Evolutionary conservation across 2,113 vertebrate species (phyloP).

Genomic region (Gadus macrocephalus): DNA sequence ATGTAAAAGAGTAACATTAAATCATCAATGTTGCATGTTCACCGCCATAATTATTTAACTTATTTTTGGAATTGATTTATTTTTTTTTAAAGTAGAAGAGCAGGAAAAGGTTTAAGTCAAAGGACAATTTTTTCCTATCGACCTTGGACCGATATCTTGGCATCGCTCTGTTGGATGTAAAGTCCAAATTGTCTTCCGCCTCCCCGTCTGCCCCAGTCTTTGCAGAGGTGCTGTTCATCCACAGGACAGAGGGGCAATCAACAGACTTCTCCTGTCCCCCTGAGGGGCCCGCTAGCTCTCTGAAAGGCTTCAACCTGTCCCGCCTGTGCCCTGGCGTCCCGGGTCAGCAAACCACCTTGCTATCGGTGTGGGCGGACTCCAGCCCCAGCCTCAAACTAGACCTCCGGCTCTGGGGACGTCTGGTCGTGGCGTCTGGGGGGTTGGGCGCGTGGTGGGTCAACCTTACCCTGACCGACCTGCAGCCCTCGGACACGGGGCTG

Average conservation of each 20-base stretch:
- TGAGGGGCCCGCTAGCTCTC: conserved; percentile 7
- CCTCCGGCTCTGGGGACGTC: conserved; percentile 27
- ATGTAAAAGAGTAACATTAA: no score
- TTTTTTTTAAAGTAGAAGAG: no score
- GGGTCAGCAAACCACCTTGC: conserved; percentile 36
- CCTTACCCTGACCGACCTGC: conserved; percentile 41
- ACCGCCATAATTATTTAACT: no score
- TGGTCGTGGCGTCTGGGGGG: conserved; percentile 27
- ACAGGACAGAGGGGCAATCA: conserved; percentile 31
- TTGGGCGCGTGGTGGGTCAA: conserved; percentile 39
- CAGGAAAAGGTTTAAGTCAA: no score
- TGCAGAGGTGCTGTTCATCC: conserved; percentile 42
- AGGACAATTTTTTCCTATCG: no score
- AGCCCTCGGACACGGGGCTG: conserved; percentile 48
- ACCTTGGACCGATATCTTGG: no score
- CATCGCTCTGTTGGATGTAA: no score
- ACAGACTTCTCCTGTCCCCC: conserved; percentile 45
- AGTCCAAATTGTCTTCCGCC: no score
- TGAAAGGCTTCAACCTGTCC: conserved; percentile 46
- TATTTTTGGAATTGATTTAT: no score
- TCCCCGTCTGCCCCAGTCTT: conserved; percentile 22
- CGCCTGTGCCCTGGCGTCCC: conserved; percentile 22
- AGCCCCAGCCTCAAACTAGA: conserved; percentile 2
- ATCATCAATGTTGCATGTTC: no score
- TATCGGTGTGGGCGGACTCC: conserved; percentile 35